Percentiles rank a stretch among this genome's conserved stretches.
These are phyloP conservation scores for Heterodera carotae DNA, from an alignment of 1,140 invertebrate genomes.

Conservation along the genomic window DNA sequence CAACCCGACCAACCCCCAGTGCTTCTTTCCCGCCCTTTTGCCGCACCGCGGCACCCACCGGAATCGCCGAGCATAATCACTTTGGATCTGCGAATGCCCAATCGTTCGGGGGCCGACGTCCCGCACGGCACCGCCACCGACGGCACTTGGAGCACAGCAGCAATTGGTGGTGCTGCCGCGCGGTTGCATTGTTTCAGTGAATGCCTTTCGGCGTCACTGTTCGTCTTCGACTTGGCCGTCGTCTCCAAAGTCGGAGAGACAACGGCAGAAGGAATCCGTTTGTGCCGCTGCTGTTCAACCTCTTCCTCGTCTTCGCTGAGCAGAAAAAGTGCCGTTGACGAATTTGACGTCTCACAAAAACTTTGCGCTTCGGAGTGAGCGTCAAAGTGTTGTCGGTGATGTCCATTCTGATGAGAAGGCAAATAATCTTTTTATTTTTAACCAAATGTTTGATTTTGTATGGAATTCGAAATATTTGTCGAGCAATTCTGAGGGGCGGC, in stretches of 20 bases:
- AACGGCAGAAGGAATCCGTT: background rate
- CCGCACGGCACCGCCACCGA: background rate
- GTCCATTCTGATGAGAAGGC: background rate
- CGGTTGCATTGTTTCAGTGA: background rate
- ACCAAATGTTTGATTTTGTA: background rate
- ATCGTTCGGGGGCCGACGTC: background rate
- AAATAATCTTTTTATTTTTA: too few relatives aligned
- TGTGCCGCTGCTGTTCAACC: background rate
- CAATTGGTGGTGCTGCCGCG: background rate
- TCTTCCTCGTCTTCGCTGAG: background rate
- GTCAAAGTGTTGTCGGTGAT: background rate
- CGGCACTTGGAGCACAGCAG: background rate
- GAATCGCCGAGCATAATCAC: constrained; percentile 42
- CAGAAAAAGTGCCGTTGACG: background rate
- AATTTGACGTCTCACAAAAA: background rate
- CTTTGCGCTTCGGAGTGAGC: background rate
- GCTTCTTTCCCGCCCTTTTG: too few relatives aligned
- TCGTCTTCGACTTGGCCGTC: background rate
- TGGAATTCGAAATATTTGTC: background rate
- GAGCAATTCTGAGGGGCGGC: too few relatives aligned
- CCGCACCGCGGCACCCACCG: background rate
- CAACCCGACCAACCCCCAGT: too few relatives aligned
- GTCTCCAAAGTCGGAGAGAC: background rate
- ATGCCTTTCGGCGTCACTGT: background rate
- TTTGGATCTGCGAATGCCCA: constrained; percentile 27